Base-by-base conservation (phyloP, 2,888 invertebrate genomes). In the Spilarctia lutea region DNA sequence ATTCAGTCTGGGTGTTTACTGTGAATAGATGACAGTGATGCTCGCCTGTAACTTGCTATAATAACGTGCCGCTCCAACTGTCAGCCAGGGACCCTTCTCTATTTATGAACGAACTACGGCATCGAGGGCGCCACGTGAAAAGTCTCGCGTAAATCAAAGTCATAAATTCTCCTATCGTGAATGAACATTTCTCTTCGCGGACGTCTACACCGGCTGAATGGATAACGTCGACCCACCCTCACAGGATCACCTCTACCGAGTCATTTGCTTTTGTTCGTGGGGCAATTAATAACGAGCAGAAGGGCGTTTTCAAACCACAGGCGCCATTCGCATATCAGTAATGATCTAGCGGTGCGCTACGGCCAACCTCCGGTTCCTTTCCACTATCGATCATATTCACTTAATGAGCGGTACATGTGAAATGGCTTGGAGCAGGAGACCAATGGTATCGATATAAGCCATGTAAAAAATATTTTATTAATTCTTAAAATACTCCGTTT, bases 121-220 rank as follows among this genome's bases (percentile, higher is more conserved):
- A 85, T 87, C 85, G 90, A 90, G 91, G 91, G 91, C 88, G 89
- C 91, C 90, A 91, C 91, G 93, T 91, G 93, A 94, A 94, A 94
- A 94, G 90, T 94, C 93, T 89, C 90, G 90, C 94, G 93, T 94
- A 95, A 95, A 95, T 95, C 94, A 94, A 94, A 94, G 93, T 93
- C 94, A 95, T 95, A 95, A 95, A 95, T 96, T 94, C 92, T 92
- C 89, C 94, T 95, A 95, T 95, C 95, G 94, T 94, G 94, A 94
- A 94, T 94, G 95, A 94, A 94, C 94, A 95, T 95, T 95, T 95
- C 95, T 95, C 95, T 94, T 94, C 90, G 92, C 91, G 93, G 93
- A 94, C 94, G 94, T 94, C 95, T 94, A 92, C 91, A 91, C 90
- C 90, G 91, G 90, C 88, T 94, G 94, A 95, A 95, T 94, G 95